Base-by-base conservation (phyloP, 92 coral and sea anemone species). In the Epizoanthus scotinus region DNA sequence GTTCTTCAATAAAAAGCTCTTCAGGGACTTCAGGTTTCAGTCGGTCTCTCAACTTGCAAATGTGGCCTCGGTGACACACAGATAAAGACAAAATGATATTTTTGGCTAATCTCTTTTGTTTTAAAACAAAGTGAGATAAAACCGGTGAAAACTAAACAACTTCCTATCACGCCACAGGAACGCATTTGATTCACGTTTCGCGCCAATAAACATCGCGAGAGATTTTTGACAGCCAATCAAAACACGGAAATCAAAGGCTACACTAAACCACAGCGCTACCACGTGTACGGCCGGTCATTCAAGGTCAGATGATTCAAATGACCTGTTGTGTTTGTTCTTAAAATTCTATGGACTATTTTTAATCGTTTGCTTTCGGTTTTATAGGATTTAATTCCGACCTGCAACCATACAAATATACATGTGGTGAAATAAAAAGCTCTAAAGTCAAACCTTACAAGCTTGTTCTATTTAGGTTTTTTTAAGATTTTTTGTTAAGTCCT, bases 201-300 rank as follows among this genome's bases (percentile, higher is more conserved):
- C 69, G 70, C 70, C 70, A 64, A 69, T 50, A 8, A 47, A 47
- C 63, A 27, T 73, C 78, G 59, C 26, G 57, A 64, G 44, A 72
- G 78, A 28, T 1, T 8, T 73, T 8, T 73, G 78, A 8, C 62
- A 73, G 65, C 78, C 78, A 73, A 73, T 73, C 53, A 53, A 17
- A 52, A 25, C 26, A 28, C 64, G 59, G 78, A 73, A 25, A 54
- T 29, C 47, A 64, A 25, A 34, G 36, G 7, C 8, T 20, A 15
- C 12, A 0, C 1, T 7, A 25, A 3, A 64, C 44, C 21, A 14
- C 44, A 34, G 29, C 7, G 8, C 2, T 5, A 15, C 70, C 47
- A 29, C 70, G 70, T 64, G 70, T n/a, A 64, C 19, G 17, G 47
- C 24, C 36, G 70, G 70, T 63, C 69, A 64, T 9, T 64, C 70